Evolutionary conservation across 2,888 invertebrate species (phyloP).

Genomic region (Leuctra nigra): DNA sequence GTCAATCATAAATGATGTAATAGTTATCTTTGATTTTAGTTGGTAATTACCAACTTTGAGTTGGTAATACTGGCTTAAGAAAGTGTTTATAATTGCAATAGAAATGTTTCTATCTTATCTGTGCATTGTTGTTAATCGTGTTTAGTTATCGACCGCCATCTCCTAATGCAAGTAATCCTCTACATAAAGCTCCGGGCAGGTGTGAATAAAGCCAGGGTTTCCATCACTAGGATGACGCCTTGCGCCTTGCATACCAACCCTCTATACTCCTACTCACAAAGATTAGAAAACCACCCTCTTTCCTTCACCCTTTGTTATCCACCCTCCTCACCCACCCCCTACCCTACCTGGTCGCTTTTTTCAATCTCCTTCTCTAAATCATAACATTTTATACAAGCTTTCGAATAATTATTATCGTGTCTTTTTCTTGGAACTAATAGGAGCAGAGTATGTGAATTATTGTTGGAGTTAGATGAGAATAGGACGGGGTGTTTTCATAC

Average conservation of each 20-base stretch:
- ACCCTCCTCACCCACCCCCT: background rate
- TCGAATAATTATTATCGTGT: background rate
- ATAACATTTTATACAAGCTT: slow-evolving; percentile 3
- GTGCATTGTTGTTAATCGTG: too few relatives aligned
- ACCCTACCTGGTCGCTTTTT: background rate
- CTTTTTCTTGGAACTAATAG: background rate
- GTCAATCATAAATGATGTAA: too few relatives aligned
- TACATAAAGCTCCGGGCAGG: too few relatives aligned
- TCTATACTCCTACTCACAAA: background rate
- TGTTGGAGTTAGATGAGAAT: background rate
- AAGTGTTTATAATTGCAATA: too few relatives aligned
- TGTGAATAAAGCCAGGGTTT: background rate
- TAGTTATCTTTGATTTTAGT: too few relatives aligned
- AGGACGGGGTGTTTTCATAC: too few relatives aligned
- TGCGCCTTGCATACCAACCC: background rate
- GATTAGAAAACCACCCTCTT: background rate
- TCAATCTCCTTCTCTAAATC: background rate
- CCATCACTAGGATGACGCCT: slow-evolving; percentile 3
- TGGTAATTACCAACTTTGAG: too few relatives aligned
- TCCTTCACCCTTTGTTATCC: background rate
- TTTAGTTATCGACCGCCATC: too few relatives aligned
- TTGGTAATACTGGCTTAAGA: too few relatives aligned
- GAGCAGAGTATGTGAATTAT: background rate
- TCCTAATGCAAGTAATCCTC: too few relatives aligned
- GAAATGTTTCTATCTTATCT: too few relatives aligned